A percentile compares a stretch with the other conserved stretches of the same genome.
Conservation (phyloP, 2,888 invertebrate species). For the Sicus ferrugineus region DNA sequence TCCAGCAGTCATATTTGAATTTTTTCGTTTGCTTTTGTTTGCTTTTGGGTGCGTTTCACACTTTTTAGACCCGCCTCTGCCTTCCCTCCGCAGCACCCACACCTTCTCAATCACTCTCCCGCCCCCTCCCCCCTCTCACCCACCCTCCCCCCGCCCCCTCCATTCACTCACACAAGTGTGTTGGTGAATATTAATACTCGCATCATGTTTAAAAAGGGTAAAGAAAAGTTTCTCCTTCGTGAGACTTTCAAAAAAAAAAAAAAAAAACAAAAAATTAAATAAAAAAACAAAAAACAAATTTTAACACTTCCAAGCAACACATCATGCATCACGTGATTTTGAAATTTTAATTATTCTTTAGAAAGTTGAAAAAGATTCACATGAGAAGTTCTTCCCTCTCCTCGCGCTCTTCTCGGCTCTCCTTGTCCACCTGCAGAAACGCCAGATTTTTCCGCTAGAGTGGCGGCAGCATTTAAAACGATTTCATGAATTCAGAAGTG, state of each 20-base stretch:
- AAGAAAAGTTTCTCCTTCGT: too few species aligned
- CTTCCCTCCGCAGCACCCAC: neutral
- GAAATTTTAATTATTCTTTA: neutral
- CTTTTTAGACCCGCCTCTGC: neutral
- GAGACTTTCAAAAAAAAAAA: too few species aligned
- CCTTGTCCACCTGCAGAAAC: neutral
- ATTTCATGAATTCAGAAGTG: too few species aligned
- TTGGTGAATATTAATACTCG: too few species aligned
- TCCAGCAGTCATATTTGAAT: slow-evolving; percentile 12
- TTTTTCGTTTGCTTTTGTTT: slow-evolving; percentile 1
- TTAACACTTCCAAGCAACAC: too few species aligned
- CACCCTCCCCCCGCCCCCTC: neutral
- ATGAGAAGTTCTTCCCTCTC: too few species aligned
- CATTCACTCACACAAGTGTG: neutral
- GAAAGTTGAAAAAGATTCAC: too few species aligned
- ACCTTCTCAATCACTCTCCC: neutral
- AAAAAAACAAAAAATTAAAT: too few species aligned
- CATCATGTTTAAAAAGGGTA: too few species aligned
- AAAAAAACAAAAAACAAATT: too few species aligned
- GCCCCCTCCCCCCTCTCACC: neutral
- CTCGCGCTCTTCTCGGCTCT: too few species aligned
- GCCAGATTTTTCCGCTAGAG: neutral
- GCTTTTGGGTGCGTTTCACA: neutral
- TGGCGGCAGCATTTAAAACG: too few species aligned
- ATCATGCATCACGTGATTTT: neutral